phyloP scores from a whole-genome alignment of 1,140 invertebrate genomes.

The Triops longicaudatus region DNA sequence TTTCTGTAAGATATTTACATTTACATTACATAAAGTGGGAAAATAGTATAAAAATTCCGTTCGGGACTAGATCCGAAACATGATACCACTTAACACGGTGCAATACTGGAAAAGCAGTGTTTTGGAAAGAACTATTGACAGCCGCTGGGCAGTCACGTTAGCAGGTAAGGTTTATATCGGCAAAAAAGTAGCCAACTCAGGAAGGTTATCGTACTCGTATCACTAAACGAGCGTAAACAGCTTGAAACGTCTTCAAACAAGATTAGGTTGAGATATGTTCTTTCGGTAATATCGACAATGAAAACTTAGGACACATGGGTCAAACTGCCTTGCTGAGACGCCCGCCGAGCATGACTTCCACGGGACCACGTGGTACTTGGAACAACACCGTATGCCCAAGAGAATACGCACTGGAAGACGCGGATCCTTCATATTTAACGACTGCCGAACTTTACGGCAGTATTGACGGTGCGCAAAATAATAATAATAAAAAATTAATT shows the following conservation, averaged over 20 bases:
- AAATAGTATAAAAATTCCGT: neutral
- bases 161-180: constrained; percentile 40
- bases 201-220: too few species aligned
- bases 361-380: constrained; percentile 58
- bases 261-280: neutral
- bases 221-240: too few species aligned
- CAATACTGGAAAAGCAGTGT: neutral
- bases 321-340: constrained; percentile 50
- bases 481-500: neutral
- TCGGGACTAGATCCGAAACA: neutral
- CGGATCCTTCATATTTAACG: constrained; percentile 46
- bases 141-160: constrained; percentile 50
- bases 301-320: constrained; percentile 55
- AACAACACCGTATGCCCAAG: constrained; percentile 54
- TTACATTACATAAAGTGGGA: neutral
- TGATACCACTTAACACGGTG: neutral
- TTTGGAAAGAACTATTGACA: constrained; percentile 39
- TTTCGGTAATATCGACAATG: too few species aligned
- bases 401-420: constrained; percentile 41
- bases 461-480: constrained; percentile 50
- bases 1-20: constrained; percentile 34
- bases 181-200: neutral
- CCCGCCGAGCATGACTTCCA: neutral
- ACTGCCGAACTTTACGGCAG: constrained; percentile 64
- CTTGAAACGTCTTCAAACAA: neutral